phyloP scores from a whole-genome alignment of 2,888 invertebrate species.

The Rhogogaster chlorosoma region DNA sequence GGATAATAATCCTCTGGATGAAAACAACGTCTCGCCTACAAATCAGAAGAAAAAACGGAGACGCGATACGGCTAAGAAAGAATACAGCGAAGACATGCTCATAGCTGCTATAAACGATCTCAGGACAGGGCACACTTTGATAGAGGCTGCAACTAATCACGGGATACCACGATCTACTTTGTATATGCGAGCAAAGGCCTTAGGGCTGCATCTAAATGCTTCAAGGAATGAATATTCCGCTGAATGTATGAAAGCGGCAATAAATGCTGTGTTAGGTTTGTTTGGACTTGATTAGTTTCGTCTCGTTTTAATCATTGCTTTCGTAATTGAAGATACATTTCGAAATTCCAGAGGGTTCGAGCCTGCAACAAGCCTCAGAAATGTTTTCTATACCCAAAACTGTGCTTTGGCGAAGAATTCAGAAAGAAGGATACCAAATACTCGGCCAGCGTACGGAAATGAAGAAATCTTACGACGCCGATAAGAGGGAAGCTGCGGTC shows the following conservation, averaged over 20 bases:
- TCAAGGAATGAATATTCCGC: constrained; percentile 75
- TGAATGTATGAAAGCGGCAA: constrained; percentile 76
- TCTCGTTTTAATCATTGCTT: neutral
- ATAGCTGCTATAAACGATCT: constrained; percentile 75
- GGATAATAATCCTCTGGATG: neutral
- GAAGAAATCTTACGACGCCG: constrained; percentile 72
- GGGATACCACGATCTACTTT: constrained; percentile 77
- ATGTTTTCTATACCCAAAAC: constrained; percentile 77
- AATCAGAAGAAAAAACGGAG: constrained; percentile 67
- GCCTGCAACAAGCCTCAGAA: constrained; percentile 76
- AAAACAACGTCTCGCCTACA: constrained; percentile 26
- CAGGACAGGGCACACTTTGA: constrained; percentile 72
- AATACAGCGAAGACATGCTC: constrained; percentile 75
- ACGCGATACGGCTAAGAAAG: constrained; percentile 67
- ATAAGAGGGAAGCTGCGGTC: constrained; percentile 75
- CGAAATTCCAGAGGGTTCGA: constrained; percentile 72
- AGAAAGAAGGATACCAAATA: constrained; percentile 74
- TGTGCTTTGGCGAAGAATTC: constrained; percentile 77
- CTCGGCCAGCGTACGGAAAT: constrained; percentile 65
- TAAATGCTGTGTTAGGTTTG: constrained; percentile 75
- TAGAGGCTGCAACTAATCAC: constrained; percentile 74
- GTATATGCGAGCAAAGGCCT: constrained; percentile 75
- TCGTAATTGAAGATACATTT: neutral
- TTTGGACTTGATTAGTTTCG: neutral
- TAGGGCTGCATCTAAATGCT: constrained; percentile 74